Evolutionary conservation across 2,888 invertebrate genomes (phyloP), one percentile per base, ranked within the genome.

Genomic region (Endomychus coccineus): DNA sequence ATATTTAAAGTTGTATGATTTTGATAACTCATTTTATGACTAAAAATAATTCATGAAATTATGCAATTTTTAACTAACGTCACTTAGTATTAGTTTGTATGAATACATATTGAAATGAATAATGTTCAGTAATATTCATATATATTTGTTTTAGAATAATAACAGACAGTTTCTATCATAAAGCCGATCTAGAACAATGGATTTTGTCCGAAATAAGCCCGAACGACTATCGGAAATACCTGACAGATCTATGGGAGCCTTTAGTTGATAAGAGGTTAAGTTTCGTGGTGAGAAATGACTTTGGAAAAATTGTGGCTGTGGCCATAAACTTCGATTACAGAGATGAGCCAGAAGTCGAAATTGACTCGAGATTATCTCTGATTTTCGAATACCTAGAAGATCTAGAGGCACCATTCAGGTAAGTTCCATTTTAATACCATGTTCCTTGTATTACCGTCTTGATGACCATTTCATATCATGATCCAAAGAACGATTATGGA

Each of bases 161-260:
- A 42, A 81, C 84, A 1, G 77, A 80, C 3, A 89, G 89, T 57
- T 90, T 90, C 66, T 84, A 83, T 62, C 77, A 77, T 54, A 90
- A 89, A 64, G 89, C 88, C 0, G 89, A 90, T 57, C 58, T 91
- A 49, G 90, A 90, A 55, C 77, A 78, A 56, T 87, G 83, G 75
- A 60, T 88, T 10, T 76, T 78, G 43, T 78, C 82, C 2, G 76
- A 80, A 39, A 78, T 87, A 11, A 65, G 71, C 5, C 70, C 74
- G 4, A 62, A 68, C 0, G 86, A 88, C 59, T 89, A 88, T 61
- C 70, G 69, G 10, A 75, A 76, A 17, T 67, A 87, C 28, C 68
- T 89, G 44, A 70, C 74, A 33, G 72, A 74, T 2, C 71, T 84
- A 30, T 90, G 89, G 89, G 59, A 67, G 1, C 70, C 75, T 0